Evolutionary conservation across 2,113 vertebrate species (phyloP).

Genomic region (Paracyprichromis sp.): DNA sequence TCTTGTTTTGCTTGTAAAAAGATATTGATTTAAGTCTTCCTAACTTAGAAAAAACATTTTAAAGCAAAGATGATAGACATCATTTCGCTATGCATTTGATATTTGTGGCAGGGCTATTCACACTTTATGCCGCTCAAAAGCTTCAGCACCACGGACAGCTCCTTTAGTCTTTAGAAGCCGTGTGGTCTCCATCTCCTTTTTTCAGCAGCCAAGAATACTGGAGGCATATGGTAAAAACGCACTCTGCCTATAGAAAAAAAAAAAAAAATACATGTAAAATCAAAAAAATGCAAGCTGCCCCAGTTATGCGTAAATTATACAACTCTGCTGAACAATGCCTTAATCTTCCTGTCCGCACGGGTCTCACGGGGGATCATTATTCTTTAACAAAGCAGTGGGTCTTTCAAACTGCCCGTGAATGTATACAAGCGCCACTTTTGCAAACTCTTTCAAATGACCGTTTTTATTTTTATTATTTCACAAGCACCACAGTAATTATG

Average conservation of each 20-base stretch:
- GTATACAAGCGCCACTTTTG: background rate
- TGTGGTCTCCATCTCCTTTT: background rate
- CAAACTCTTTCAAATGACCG: background rate
- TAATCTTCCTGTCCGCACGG: conserved; percentile 1
- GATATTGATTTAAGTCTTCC: background rate
- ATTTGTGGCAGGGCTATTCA: background rate
- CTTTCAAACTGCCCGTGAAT: background rate
- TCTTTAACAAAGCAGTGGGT: conserved; percentile 17
- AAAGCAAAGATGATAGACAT: background rate
- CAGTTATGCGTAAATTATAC: background rate
- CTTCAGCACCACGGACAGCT: conserved; percentile 59
- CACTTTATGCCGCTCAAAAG: background rate
- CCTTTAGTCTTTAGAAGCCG: background rate
- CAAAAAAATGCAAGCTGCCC: background rate
- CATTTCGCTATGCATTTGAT: background rate
- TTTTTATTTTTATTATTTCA: background rate
- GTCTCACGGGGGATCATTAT: conserved; percentile 55
- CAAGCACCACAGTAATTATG: background rate
- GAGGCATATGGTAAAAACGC: background rate
- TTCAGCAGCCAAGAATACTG: background rate
- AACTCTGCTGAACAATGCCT: conserved; percentile 22
- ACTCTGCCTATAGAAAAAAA: background rate
- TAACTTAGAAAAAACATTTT: background rate
- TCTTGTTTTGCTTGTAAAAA: background rate
- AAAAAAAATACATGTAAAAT: background rate